phyloP scores from a whole-genome alignment of 1,140 invertebrate species.

The Amphibalanus amphitrite region DNA sequence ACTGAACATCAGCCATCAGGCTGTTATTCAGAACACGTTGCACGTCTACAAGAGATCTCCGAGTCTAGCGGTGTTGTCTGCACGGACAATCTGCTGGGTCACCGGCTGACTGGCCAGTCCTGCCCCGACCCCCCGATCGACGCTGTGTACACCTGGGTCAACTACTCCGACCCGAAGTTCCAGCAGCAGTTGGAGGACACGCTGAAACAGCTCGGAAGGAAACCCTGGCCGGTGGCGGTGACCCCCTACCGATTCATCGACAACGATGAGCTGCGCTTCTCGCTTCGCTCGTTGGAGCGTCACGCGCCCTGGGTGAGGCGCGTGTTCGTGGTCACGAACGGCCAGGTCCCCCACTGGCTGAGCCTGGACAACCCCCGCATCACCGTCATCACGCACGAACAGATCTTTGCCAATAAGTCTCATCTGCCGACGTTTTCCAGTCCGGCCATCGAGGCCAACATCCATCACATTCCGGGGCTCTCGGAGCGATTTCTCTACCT shows the following conservation, averaged over 20 bases:
- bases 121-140: not conserved
- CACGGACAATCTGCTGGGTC: not conserved
- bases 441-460: slow-evolving; percentile 50
- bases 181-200: slow-evolving; percentile 26
- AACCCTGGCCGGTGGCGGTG: not conserved
- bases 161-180: slow-evolving; percentile 54
- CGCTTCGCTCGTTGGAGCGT: slow-evolving; percentile 52
- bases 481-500: slow-evolving; percentile 67
- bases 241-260: slow-evolving; percentile 13
- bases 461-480: slow-evolving; percentile 52
- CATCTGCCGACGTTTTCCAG: slow-evolving; percentile 66
- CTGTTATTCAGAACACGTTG: too few relatives aligned
- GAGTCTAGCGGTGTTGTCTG: too few relatives aligned
- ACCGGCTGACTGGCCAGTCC: not conserved
- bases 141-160: slow-evolving; percentile 68
- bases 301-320: slow-evolving; percentile 65
- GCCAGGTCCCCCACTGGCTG: slow-evolving; percentile 69
- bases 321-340: slow-evolving; percentile 66
- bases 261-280: slow-evolving; percentile 49
- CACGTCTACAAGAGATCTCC: too few relatives aligned
- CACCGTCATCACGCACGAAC: slow-evolving; percentile 47
- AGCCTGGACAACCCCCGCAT: slow-evolving; percentile 53
- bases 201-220: too few relatives aligned
- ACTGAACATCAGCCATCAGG: too few relatives aligned
- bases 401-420: slow-evolving; percentile 45